These are phyloP conservation scores for Ornithoptera alexandrae DNA, from an alignment of 2,888 invertebrate species.

Conservation along the genomic window DNA sequence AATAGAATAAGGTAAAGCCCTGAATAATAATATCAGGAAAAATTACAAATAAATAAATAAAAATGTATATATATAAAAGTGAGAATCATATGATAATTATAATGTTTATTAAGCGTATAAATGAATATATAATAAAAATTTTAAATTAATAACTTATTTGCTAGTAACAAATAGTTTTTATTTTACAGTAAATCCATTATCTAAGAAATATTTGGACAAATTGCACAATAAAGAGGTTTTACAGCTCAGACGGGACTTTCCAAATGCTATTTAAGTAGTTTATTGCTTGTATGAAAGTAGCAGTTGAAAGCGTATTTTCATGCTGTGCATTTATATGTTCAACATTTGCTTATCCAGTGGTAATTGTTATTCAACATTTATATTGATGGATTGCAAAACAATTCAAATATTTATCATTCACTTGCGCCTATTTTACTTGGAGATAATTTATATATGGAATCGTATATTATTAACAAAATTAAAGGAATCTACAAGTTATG, in stretches of 20 bases:
- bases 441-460: background rate
- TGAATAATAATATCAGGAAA: no score
- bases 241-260: slow-evolving; percentile 24
- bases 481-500: no score
- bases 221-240: slow-evolving; percentile 26
- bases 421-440: background rate
- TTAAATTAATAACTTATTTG: background rate
- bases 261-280: slow-evolving; percentile 23
- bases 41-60: no score
- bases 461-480: background rate
- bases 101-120: no score
- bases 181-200: slow-evolving; percentile 13
- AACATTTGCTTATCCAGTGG: slow-evolving; percentile 9
- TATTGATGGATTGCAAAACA: background rate
- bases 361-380: background rate
- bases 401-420: background rate
- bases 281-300: slow-evolving; percentile 23
- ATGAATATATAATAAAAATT: no score
- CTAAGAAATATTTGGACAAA: slow-evolving; percentile 21
- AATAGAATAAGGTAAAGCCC: no score
- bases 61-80: no score
- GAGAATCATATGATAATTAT: no score
- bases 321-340: slow-evolving; percentile 8
- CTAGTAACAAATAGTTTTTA: background rate
- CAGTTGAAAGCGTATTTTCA: slow-evolving; percentile 14